Evolutionary conservation across 2,797 vertebrate species (phyloP).

Genomic region (Bucorvus abyssinicus): DNA sequence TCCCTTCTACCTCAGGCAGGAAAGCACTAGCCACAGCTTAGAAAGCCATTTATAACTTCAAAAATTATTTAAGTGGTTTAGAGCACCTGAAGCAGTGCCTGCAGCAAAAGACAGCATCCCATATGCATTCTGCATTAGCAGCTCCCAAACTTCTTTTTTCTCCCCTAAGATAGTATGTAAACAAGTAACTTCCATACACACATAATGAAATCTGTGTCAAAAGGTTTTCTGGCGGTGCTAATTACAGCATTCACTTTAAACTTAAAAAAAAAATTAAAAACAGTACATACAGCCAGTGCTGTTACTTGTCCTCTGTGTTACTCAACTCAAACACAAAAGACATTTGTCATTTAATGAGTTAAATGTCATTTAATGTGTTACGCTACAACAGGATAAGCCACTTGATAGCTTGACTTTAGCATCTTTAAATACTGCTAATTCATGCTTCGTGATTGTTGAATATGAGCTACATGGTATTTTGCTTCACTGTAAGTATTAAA

Average conservation of each 20-base stretch:
- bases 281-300: background rate
- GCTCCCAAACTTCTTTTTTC: background rate
- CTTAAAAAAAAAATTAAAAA: background rate
- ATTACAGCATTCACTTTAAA: background rate
- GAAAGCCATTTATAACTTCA: background rate
- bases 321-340: background rate
- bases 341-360: background rate
- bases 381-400: background rate
- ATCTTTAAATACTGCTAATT: background rate
- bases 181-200: background rate
- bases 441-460: background rate
- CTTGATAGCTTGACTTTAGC: background rate
- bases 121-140: background rate
- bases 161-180: background rate
- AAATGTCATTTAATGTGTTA: background rate
- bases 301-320: background rate
- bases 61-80: background rate
- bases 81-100: background rate
- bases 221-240: background rate
- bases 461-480: background rate
- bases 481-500: background rate
- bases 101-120: background rate
- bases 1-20: background rate
- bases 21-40: background rate
- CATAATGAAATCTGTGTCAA: background rate